These are phyloP conservation scores for Sacculina carcini DNA, from an alignment of 2,888 invertebrate genomes.

Conservation along the genomic window DNA sequence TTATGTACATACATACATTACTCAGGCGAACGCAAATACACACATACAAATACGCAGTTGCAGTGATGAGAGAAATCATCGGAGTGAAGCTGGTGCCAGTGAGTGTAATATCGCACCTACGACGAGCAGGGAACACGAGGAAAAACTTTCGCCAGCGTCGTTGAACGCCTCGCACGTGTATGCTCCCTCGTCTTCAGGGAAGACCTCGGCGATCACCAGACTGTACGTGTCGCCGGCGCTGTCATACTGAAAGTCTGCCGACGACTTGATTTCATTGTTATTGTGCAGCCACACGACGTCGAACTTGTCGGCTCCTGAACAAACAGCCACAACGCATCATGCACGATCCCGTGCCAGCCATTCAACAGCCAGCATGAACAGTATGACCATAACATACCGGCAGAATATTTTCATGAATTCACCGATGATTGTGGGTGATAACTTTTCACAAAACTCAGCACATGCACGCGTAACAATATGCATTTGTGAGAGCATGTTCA, in stretches of 20 bases:
- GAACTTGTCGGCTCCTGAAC: slow-evolving; percentile 53
- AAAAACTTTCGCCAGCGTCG: slow-evolving; percentile 75
- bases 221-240: slow-evolving; percentile 73
- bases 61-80: no score
- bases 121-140: slow-evolving; percentile 65
- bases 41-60: no score
- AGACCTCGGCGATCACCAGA: slow-evolving; percentile 71
- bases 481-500: no score
- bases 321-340: not conserved
- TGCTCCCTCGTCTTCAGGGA: slow-evolving; percentile 84
- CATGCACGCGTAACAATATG: no score
- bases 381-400: no score
- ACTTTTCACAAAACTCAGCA: no score
- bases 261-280: slow-evolving; percentile 85
- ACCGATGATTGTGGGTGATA: not conserved
- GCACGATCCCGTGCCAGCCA: no score
- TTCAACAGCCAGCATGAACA: no score
- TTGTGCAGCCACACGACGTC: slow-evolving; percentile 91
- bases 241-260: slow-evolving; percentile 82
- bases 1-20: no score
- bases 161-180: slow-evolving; percentile 93
- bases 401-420: no score
- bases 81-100: no score
- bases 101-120: slow-evolving; percentile 25
- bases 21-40: no score